Evolutionary conservation across 2,797 vertebrate species (phyloP).

Genomic region (Melanotaenia parkinsoni): DNA sequence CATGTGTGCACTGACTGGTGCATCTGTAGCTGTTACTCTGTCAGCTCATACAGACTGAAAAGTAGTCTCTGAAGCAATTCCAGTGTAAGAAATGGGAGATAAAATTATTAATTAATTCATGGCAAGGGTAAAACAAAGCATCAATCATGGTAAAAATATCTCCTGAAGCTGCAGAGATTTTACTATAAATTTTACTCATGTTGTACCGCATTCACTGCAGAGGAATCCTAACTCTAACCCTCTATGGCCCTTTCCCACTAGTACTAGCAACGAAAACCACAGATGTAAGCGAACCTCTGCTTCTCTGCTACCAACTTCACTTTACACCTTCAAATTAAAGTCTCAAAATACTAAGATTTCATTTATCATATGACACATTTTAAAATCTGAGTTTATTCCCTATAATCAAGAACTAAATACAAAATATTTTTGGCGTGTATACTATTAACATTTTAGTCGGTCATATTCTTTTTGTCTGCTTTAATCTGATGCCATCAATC

Average conservation of each 20-base stretch:
- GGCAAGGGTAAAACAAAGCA: not conserved
- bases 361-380: too few relatives aligned
- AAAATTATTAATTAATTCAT: not conserved
- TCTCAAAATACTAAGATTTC: too few relatives aligned
- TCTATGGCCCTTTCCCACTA: too few relatives aligned
- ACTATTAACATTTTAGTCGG: too few relatives aligned
- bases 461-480: too few relatives aligned
- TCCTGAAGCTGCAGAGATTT: not conserved
- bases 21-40: not conserved
- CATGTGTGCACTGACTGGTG: not conserved
- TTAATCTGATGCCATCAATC: too few relatives aligned
- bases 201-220: not conserved
- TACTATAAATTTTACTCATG: not conserved
- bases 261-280: too few relatives aligned
- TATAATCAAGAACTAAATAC: too few relatives aligned
- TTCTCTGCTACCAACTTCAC: not conserved
- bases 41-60: not conserved
- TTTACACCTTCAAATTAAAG: not conserved
- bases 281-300: not conserved
- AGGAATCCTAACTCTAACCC: too few relatives aligned
- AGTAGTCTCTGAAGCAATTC: not conserved
- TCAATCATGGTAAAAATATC: not conserved
- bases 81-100: not conserved
- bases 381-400: too few relatives aligned
- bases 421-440: too few relatives aligned